Percentiles rank a stretch among this genome's conserved stretches.
Evolutionary conservation across 2,797 vertebrate species (phyloP).

Genomic region (Nannoperca australis): DNA sequence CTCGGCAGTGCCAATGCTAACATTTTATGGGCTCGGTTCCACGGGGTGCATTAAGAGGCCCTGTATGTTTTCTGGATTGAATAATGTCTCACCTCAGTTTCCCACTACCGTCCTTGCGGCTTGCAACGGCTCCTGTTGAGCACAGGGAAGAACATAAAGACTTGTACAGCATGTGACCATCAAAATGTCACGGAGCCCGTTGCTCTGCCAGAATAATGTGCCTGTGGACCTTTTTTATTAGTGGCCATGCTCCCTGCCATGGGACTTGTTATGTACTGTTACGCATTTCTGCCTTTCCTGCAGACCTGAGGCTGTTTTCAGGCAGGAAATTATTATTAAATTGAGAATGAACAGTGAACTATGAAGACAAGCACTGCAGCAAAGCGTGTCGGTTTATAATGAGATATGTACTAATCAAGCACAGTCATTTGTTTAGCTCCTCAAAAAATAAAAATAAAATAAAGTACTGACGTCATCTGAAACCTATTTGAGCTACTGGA

Average conservation of each 20-base stretch:
- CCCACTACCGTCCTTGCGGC: neutral
- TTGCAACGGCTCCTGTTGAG: conserved; percentile 28
- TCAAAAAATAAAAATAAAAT: neutral
- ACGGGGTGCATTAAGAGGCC: conserved; percentile 51
- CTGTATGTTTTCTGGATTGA: conserved; percentile 30
- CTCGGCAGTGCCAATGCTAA: conserved; percentile 54
- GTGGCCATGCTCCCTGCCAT: neutral
- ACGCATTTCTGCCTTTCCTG: conserved; percentile 16
- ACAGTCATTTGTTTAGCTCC: conserved; percentile 11
- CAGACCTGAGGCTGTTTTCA: conserved; percentile 38
- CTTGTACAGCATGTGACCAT: conserved; percentile 50
- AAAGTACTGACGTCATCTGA: conserved; percentile 6
- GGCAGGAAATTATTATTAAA: conserved; percentile 26
- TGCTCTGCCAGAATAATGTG: conserved; percentile 33
- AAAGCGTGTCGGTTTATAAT: neutral
- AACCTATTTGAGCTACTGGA: conserved; percentile 11
- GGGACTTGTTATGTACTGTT: conserved; percentile 32
- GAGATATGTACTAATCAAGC: neutral
- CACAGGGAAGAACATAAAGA: conserved; percentile 35
- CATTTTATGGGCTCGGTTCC: conserved; percentile 64
- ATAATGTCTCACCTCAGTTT: conserved; percentile 28
- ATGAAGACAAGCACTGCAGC: conserved; percentile 1
- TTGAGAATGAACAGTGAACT: neutral
- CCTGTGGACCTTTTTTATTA: conserved; percentile 51
- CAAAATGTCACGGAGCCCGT: conserved; percentile 60